Evolutionary conservation across 2,113 vertebrate species (phyloP).

Genomic region (Myotis brandtii): DNA sequence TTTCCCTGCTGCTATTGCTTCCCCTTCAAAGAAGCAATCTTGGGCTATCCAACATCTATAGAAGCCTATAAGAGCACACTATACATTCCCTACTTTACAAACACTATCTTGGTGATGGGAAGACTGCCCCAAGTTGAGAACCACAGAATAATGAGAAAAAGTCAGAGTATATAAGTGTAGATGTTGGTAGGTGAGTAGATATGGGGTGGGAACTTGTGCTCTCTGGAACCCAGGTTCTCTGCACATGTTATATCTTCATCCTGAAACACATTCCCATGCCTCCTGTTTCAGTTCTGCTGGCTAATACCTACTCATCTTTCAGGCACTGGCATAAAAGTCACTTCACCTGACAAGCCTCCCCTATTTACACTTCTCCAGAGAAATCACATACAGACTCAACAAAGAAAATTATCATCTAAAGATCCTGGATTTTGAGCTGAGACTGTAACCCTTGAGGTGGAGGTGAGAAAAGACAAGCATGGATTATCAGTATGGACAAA

Average conservation of each 20-base stretch:
- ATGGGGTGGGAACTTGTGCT: neutral
- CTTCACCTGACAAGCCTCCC: neutral
- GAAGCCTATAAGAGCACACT: neutral
- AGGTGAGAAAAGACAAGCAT: neutral
- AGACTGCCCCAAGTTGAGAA: neutral
- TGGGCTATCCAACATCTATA: neutral
- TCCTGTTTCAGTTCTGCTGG: neutral
- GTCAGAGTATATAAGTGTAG: neutral
- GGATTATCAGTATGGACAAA: neutral
- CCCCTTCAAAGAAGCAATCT: neutral
- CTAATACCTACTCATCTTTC: neutral
- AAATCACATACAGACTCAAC: neutral
- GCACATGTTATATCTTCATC: neutral
- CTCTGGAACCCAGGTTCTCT: neutral
- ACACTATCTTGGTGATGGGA: neutral
- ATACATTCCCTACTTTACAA: neutral
- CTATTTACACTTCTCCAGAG: neutral
- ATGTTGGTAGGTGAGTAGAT: neutral
- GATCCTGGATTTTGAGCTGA: neutral
- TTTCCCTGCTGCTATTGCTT: neutral
- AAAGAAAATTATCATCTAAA: neutral
- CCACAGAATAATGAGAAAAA: neutral
- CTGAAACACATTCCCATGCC: neutral
- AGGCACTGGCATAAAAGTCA: neutral
- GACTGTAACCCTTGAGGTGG: neutral